Evolutionary conservation across 2,797 vertebrate genomes (phyloP), one percentile per base, ranked within the genome.

Genomic region (Avahi laniger): DNA sequence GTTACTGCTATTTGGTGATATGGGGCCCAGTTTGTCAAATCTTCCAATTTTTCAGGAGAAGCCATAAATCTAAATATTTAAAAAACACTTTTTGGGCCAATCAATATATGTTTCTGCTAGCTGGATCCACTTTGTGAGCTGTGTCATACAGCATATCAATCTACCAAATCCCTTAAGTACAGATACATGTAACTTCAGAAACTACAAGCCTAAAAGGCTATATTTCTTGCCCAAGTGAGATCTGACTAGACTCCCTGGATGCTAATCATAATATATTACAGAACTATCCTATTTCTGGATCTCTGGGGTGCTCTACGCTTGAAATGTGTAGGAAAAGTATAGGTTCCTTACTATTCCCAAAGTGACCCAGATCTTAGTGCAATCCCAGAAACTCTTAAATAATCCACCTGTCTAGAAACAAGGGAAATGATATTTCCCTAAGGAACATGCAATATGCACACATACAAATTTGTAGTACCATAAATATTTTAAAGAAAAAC

Each of bases 301-400:
- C 48, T 96, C 43, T 88, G 0, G 7, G 18, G 33, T 24, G 85
- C 50, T 84, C 90, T 89, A 92, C 84, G 18, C 22, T 91, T 93
- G 17, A 96, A 91, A 92, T 82, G 38, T 63, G 2, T 41, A 95
- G 50, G 89, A 65, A 96, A 95, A 91, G 4, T 43, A 82, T 11
- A 79, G 48, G 26, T 59, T 73, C 8, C 76, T 88, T 97, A 78
- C 91, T 38, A 26, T 72, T 13, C 2, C 28, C 24, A 13, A 41
- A 12, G 20, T 75, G 8, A 18, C 35, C 61, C 41, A 89, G 91
- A 91, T 79, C n/a, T 59, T 73, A 89, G 48, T 73, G 22, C 17
- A 95, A 78, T 81, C 41, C 43, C 33, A n/a, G 76, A 95, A 94
- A 92, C 5, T 6, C 84, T 97, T 94, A 91, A 96, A 92, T 81